Evolutionary conservation across 2,888 invertebrate species (phyloP), one percentile per base, ranked within the genome.

Genomic region (Metacarcinus magister): DNA sequence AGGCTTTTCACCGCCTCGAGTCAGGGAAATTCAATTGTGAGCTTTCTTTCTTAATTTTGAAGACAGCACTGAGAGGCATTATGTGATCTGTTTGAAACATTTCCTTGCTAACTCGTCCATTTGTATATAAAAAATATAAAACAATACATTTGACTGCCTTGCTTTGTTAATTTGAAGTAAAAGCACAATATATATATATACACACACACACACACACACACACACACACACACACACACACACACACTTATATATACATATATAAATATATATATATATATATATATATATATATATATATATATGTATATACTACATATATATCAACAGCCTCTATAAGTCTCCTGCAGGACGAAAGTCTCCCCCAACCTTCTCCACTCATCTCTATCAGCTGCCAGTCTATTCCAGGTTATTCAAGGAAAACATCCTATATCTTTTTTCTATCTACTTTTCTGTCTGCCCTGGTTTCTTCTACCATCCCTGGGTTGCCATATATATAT

Each of bases 41-140:
- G 82, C 28, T 82, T 82, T 82, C 82, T 82, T 82, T 82, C 82
- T 82, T 32, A 28, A 67, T 82, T 82, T 82, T 82, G 82, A 82
- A 16, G 82, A 23, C 32, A 32, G 5, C 10, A 32, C 32, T 32
- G 28, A 32, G 32, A 82, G 32, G 32, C 82, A 4, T 82, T 82
- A 32, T 82, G 82, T 82, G 82, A 82, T 32, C 82, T 82, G 82
- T 32, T n/a, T 32, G 23, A 60, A 16, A 60, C 7, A 2, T 23
- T 67, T 54, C 54, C 3, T 10, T 19, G 67, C 67, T 5, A 67
- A 23, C 23, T 67, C 67, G 19, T 67, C 67, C n/a, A 23, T n/a
- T 67, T 23, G 19, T 67, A n/a, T 67, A 4, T 19, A 67, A 67
- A 23, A 67, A 16, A 19, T 23, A n/a, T 67, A n/a, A 67, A 67